phyloP scores from a whole-genome alignment of 2,113 vertebrate genomes.

The Rana temporaria region DNA sequence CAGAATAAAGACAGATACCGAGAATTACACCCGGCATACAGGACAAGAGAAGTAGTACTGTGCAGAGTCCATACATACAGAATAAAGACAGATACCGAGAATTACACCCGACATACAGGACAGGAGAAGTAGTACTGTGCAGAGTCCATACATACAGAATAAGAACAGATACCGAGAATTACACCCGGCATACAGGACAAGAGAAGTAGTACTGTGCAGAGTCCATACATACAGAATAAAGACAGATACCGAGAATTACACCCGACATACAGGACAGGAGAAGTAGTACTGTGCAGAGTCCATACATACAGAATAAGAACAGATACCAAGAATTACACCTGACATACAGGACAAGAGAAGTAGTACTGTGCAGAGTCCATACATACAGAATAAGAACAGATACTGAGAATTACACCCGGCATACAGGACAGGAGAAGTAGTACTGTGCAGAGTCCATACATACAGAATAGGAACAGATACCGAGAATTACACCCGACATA shows the following conservation, averaged over 20 bases:
- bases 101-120: background rate
- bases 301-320: background rate
- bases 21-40: background rate
- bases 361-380: too few relatives aligned
- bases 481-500: too few relatives aligned
- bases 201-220: background rate
- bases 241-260: background rate
- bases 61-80: too few relatives aligned
- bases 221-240: background rate
- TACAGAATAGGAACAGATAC: too few relatives aligned
- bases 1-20: background rate
- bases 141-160: background rate
- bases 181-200: background rate
- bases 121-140: background rate
- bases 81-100: too few relatives aligned
- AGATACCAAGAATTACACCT: background rate
- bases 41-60: background rate
- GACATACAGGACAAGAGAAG: background rate
- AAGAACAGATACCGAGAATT: background rate
- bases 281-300: conserved; percentile 3
- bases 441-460: too few relatives aligned
- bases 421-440: background rate
- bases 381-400: background rate
- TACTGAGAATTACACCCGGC: background rate
- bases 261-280: background rate